Conservation (phyloP, 2,797 vertebrate genomes). For the Cyprinodon diabolis region DNA sequence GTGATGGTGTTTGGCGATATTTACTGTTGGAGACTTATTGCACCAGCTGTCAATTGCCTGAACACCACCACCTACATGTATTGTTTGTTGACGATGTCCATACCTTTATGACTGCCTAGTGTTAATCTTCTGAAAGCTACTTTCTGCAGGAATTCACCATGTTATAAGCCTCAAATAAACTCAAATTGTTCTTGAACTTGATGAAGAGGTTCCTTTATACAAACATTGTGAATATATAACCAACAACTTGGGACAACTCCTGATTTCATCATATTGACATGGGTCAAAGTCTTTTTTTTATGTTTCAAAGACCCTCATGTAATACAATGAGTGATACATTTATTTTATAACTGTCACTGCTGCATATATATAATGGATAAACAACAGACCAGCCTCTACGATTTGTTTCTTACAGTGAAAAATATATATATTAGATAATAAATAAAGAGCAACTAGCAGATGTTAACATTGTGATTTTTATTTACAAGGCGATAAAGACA, state of each 20-base stretch:
- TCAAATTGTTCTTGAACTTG: background rate
- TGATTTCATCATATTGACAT: background rate
- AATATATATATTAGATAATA: too few relatives aligned
- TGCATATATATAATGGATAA: too few relatives aligned
- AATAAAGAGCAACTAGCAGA: too few relatives aligned
- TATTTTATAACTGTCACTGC: too few relatives aligned
- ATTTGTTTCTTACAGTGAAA: too few relatives aligned
- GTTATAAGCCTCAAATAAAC: background rate
- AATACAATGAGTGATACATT: too few relatives aligned
- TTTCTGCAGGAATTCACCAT: background rate
- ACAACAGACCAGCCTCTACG: too few relatives aligned
- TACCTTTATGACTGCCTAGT: background rate
- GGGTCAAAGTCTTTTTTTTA: background rate
- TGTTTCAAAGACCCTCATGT: too few relatives aligned
- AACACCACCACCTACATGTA: background rate
- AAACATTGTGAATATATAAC: background rate
- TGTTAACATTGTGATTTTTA: too few relatives aligned
- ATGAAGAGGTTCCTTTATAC: background rate
- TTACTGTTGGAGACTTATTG: background rate
- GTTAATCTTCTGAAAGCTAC: background rate
- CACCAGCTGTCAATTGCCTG: background rate
- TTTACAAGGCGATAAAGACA: too few relatives aligned
- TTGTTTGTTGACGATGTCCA: background rate
- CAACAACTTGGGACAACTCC: background rate
- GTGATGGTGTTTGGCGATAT: too few relatives aligned